Evolutionary conservation across 2,888 invertebrate genomes (phyloP), one percentile per base, ranked within the genome.

Genomic region (Mellilla xanthometata): DNA sequence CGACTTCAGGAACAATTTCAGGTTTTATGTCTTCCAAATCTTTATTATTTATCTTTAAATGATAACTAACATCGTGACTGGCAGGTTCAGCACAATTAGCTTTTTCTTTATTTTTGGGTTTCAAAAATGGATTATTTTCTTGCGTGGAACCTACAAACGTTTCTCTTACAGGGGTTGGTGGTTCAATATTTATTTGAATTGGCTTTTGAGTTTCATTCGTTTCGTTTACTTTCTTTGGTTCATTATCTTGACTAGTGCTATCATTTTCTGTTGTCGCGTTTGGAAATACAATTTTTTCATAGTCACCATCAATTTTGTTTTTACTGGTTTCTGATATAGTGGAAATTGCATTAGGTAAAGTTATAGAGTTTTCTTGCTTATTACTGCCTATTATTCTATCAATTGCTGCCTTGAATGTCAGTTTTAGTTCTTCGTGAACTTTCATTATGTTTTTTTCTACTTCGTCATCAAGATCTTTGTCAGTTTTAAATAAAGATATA

Each of bases 21-120:
- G 68, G 49, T 39, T 52, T 11, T 38, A 62, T 51, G 32, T 65
- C 62, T 32, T 56, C 61, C 36, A 77, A 59, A 56, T 85, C 83
- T 56, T 65, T 75, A 8, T 81, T 83, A 47, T 81, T 84, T 59
- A 88, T 87, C 76, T 81, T 88, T 41, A 89, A 72, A 62, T 77
- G 85, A 55, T 89, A 87, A 61, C 81, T 84, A 6, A 88, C 81
- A 52, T 81, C 74, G 49, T 80, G 77, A 33, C 68, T 67, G 30
- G 59, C 50, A 23, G 62, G 47, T 22, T 30, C 42, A 36, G 47
- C 34, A 23, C 30, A 11, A 38, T 43, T 13, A 31, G n/a, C n/a
- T n/a, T n/a, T n/a, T n/a, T 28, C 32, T 19, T 58, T 52, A 41
- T 30, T 39, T 2, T 44, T 42, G 28, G 43, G 27, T 34, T 56